These are phyloP conservation scores for Mantis religiosa DNA, from an alignment of 2,888 invertebrate species.

Conservation along the genomic window DNA sequence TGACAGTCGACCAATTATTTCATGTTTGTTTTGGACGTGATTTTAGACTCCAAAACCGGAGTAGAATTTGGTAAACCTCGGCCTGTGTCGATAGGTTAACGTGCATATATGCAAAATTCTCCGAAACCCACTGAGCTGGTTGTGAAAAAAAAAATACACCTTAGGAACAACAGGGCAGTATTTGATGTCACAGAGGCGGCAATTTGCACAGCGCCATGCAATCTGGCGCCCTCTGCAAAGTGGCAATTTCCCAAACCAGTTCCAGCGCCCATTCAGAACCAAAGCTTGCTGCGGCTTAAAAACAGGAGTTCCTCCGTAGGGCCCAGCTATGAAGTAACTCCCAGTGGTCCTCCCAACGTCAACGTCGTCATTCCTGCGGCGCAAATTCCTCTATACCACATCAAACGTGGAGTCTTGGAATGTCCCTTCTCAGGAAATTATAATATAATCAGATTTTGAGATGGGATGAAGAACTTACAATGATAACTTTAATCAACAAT, in stretches of 20 bases:
- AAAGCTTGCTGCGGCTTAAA: neutral
- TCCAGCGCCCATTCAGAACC: neutral
- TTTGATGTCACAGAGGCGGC: neutral
- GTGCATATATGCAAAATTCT: too few relatives aligned
- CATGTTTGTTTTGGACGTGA: too few relatives aligned
- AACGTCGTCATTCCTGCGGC: neutral
- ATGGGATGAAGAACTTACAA: too few relatives aligned
- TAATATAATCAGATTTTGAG: too few relatives aligned
- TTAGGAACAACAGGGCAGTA: neutral
- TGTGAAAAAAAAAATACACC: too few relatives aligned
- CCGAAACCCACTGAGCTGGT: too few relatives aligned
- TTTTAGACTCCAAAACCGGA: too few relatives aligned
- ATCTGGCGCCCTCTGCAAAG: neutral
- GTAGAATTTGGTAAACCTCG: too few relatives aligned
- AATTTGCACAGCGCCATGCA: neutral
- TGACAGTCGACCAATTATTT: too few relatives aligned
- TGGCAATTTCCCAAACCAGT: neutral
- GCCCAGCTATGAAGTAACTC: too few relatives aligned
- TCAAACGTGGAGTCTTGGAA: neutral
- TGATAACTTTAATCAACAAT: too few relatives aligned
- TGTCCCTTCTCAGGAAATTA: neutral
- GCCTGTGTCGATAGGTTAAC: too few relatives aligned
- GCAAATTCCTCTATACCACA: neutral
- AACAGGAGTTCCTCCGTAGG: neutral
- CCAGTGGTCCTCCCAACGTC: neutral